These are phyloP conservation scores for Dallia pectoralis DNA, from an alignment of 2,797 vertebrate species.

Conservation along the genomic window DNA sequence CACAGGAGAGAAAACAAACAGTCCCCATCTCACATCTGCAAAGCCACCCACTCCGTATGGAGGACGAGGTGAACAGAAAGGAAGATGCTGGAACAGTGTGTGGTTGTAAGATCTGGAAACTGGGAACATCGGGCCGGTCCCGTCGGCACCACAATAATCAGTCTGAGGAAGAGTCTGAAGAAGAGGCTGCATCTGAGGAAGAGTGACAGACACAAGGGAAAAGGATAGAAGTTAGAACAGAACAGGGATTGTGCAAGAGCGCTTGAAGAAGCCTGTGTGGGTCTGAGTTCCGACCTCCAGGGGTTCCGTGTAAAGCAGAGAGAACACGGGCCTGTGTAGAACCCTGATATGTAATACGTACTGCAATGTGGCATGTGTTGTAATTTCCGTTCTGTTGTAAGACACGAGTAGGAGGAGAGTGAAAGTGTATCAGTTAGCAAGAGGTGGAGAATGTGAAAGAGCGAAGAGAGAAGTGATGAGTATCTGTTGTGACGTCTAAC, in stretches of 20 bases:
- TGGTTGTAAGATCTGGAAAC: conserved; percentile 32
- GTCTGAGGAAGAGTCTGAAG: conserved; percentile 35
- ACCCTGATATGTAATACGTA: conserved; percentile 58
- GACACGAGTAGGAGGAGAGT: conserved; percentile 57
- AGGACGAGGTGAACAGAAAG: conserved; percentile 24
- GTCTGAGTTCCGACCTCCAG: conserved; percentile 62
- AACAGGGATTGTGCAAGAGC: conserved; percentile 62
- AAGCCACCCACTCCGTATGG: conserved; percentile 64
- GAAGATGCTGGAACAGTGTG: background rate
- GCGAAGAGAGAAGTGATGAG: conserved; percentile 47
- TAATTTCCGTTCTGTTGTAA: conserved; percentile 70
- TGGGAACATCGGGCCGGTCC: conserved; percentile 59
- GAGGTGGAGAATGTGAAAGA: background rate
- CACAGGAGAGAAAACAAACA: conserved; percentile 66
- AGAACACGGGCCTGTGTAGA: conserved; percentile 69
- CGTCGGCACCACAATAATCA: no score
- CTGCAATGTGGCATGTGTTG: conserved; percentile 73
- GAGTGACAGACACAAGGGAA: conserved; percentile 15
- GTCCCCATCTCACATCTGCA: conserved; percentile 58
- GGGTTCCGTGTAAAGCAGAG: conserved; percentile 67
- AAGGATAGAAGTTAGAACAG: conserved; percentile 48
- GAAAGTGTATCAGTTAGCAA: conserved; percentile 59
- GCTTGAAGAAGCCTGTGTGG: conserved; percentile 60
- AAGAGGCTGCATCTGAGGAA: no score
- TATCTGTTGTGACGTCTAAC: conserved; percentile 60